These are phyloP conservation scores for Cyprinus carpio DNA, from an alignment of 2,113 vertebrate genomes.

Conservation along the genomic window DNA sequence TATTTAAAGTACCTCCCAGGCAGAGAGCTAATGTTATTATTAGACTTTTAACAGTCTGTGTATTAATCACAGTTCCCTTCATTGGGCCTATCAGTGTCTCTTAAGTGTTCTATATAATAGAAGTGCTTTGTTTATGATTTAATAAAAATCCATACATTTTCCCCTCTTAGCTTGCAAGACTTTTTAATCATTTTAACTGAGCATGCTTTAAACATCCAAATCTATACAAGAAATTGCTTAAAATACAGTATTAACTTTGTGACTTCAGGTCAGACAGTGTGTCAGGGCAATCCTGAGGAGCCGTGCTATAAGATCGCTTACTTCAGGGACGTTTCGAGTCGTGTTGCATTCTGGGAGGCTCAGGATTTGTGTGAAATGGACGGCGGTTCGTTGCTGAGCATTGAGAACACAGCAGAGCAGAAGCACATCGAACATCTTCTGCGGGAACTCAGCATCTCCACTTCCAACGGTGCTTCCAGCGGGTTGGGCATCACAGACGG, in stretches of 20 bases:
- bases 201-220: background rate
- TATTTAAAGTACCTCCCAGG: constrained; percentile 89
- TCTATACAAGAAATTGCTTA: background rate
- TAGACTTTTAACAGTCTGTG: constrained; percentile 77
- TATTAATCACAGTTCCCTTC: constrained; percentile 74
- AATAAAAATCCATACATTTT: background rate
- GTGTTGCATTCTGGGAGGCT: constrained; percentile 89
- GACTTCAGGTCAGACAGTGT: constrained; percentile 88
- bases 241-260: background rate
- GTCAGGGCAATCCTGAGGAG: constrained; percentile 74
- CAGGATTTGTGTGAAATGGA: constrained; percentile 85
- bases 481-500: constrained; percentile 84
- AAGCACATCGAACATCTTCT: constrained; percentile 84
- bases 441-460: constrained; percentile 79
- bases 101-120: constrained; percentile 34
- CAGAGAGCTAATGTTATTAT: constrained; percentile 82
- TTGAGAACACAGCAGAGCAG: constrained; percentile 84
- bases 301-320: constrained; percentile 95
- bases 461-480: constrained; percentile 69
- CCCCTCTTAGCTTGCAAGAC: background rate
- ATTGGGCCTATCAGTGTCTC: constrained; percentile 43
- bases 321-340: constrained; percentile 89
- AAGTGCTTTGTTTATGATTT: constrained; percentile 14
- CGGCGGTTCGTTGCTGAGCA: constrained; percentile 83
- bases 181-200: background rate